These are phyloP conservation scores for Phaedon cochleariae DNA, from an alignment of 2,888 invertebrate species.

Conservation along the genomic window DNA sequence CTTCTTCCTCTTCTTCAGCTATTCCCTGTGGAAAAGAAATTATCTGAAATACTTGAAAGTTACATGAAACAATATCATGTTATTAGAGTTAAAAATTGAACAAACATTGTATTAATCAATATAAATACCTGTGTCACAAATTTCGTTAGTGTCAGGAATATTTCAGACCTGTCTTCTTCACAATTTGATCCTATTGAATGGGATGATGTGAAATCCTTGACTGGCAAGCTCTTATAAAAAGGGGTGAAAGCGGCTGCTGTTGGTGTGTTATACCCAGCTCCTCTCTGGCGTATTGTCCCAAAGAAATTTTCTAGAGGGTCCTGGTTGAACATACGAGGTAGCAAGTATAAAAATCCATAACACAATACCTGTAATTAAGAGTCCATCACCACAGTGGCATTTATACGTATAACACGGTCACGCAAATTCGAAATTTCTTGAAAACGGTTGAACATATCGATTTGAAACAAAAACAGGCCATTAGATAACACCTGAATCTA, in stretches of 20 bases:
- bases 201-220: conserved; percentile 20
- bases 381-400: too few species aligned
- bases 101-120: too few species aligned
- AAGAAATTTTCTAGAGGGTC: conserved; percentile 30
- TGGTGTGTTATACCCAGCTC: conserved; percentile 21
- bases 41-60: too few species aligned
- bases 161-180: conserved; percentile 2
- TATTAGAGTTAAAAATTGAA: too few species aligned
- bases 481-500: too few species aligned
- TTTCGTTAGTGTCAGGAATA: not conserved
- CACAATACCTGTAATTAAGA: too few species aligned
- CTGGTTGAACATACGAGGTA: conserved; percentile 28
- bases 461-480: too few species aligned
- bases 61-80: too few species aligned
- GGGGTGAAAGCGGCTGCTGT: conserved; percentile 1
- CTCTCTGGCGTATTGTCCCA: conserved; percentile 24
- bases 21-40: not conserved
- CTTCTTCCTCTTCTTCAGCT: not conserved
- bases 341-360: conserved; percentile 14
- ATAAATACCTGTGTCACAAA: not conserved
- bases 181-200: conserved; percentile 3
- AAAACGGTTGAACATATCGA: too few species aligned
- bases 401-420: too few species aligned
- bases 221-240: conserved; percentile 18
- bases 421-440: too few species aligned